Evolutionary conservation across 2,888 invertebrate species (phyloP).

Genomic region (Hirtodrosophila cameraria): DNA sequence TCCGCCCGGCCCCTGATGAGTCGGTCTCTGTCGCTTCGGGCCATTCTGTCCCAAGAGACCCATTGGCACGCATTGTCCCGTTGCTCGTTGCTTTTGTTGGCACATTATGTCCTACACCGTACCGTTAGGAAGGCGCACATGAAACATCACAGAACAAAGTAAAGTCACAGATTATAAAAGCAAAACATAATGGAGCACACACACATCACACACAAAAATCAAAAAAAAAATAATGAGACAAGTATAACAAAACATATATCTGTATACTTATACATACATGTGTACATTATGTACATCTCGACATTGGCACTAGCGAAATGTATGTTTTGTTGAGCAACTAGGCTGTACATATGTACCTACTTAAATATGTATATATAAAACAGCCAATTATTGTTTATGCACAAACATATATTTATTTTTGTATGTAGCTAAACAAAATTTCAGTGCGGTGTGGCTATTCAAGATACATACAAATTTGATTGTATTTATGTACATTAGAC

Average conservation of each 20-base stretch:
- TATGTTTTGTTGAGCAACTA: conserved; percentile 1
- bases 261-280: no score
- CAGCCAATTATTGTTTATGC: no score
- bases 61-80: conserved; percentile 84
- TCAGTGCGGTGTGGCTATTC: conserved; percentile 16
- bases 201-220: conserved; percentile 2
- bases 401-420: no score
- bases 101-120: conserved; percentile 84
- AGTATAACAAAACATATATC: no score
- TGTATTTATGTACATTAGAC: no score
- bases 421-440: conserved; percentile 17
- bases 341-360: background rate
- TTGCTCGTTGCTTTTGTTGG: conserved; percentile 84
- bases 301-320: conserved; percentile 9
- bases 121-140: conserved; percentile 4
- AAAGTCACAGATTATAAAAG: conserved; percentile 18
- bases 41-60: conserved; percentile 84
- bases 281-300: background rate
- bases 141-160: conserved; percentile 19
- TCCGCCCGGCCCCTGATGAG: conserved; percentile 85
- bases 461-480: conserved; percentile 8
- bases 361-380: no score
- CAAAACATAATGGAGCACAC: background rate
- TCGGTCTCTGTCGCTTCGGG: conserved; percentile 85
- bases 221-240: conserved; percentile 1